A percentile compares a stretch with the other conserved stretches of the same genome.
Conservation (phyloP, 2,113 vertebrate species). For the Typhlomys cinereus region DNA sequence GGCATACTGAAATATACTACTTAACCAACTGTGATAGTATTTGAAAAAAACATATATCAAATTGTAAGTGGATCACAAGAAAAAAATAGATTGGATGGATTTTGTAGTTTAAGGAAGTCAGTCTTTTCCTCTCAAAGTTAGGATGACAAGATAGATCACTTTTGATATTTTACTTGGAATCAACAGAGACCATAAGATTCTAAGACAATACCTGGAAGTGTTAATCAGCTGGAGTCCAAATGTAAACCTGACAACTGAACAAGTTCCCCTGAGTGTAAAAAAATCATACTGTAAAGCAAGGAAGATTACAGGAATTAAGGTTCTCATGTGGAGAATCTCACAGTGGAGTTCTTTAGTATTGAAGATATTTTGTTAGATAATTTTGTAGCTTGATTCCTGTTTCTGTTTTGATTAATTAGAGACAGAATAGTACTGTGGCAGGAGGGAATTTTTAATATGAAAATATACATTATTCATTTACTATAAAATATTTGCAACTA, state of each 20-base stretch:
- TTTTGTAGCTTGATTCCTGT: neutral
- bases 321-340: constrained; percentile 59
- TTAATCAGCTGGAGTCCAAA: constrained; percentile 64
- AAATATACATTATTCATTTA: neutral
- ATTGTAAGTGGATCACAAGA: neutral
- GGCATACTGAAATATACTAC: neutral
- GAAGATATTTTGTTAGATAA: constrained; percentile 57
- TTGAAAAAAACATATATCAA: constrained; percentile 11
- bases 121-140: neutral
- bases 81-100: neutral
- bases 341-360: constrained; percentile 65
- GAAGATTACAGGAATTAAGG: constrained; percentile 75
- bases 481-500: neutral
- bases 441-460: neutral
- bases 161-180: constrained; percentile 46
- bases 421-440: constrained; percentile 42
- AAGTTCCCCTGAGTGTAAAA: constrained; percentile 63
- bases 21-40: neutral
- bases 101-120: neutral
- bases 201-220: constrained; percentile 30
- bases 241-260: constrained; percentile 54
- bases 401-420: constrained; percentile 60
- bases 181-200: neutral
- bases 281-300: constrained; percentile 64
- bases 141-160: constrained; percentile 16